Conservation (phyloP, 2,797 vertebrate genomes). For the Selene dorsalis region DNA sequence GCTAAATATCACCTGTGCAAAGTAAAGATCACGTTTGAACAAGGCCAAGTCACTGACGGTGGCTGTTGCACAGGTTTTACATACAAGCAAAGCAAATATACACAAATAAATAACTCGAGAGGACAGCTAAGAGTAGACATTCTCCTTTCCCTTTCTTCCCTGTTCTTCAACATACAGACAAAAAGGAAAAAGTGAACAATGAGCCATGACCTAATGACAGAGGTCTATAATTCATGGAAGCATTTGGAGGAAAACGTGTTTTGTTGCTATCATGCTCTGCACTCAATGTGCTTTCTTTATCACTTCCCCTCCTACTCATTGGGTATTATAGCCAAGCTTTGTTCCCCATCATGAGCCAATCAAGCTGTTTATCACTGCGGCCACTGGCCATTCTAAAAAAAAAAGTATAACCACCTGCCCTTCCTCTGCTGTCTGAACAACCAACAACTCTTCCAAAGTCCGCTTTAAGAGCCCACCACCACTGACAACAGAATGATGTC, state of each 20-base stretch:
- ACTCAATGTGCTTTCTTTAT: conserved; percentile 92
- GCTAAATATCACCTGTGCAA: not conserved
- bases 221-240: conserved; percentile 84
- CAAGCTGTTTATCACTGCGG: conserved; percentile 57
- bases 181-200: conserved; percentile 80
- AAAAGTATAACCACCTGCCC: conserved; percentile 40
- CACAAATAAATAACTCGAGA: conserved; percentile 19
- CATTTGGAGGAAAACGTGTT: conserved; percentile 80
- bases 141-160: conserved; percentile 60
- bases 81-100: conserved; percentile 10
- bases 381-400: conserved; percentile 31
- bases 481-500: not conserved
- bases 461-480: conserved; percentile 5
- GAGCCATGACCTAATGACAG: conserved; percentile 80
- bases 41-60: not conserved
- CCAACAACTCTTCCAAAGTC: conserved; percentile 28
- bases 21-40: not conserved
- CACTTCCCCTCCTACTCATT: conserved; percentile 90
- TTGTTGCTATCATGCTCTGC: conserved; percentile 86
- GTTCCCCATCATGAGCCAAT: conserved; percentile 79
- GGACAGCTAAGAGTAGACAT: conserved; percentile 34
- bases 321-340: conserved; percentile 88
- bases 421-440: conserved; percentile 44
- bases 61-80: not conserved
- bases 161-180: conserved; percentile 59